Base-by-base conservation (phyloP, 2,888 invertebrate genomes). In the Lamellibrachia satsuma region DNA sequence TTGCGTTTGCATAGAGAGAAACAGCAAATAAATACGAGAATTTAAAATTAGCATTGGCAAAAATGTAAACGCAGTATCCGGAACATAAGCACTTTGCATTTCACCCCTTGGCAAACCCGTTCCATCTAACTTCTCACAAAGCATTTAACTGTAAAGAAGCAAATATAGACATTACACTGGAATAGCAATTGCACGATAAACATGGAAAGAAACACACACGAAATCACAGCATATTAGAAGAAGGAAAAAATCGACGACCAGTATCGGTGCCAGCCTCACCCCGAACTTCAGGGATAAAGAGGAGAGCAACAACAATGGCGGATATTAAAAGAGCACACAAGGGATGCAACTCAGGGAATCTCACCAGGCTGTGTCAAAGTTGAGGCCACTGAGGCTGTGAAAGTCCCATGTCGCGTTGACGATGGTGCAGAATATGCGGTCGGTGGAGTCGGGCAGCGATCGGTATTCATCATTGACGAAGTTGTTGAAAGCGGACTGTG, bases 391-490 rank as follows among this genome's bases (percentile, higher is more conserved):
- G 93, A 97, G 97, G 3, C 97, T 97, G 91, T 97, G 97, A 95
- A 98, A 98, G 92, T 97, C 97, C 98, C 98, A 98, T 75, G 97
- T 97, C 4, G 98, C 98, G 94, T 97, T 97, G 2, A 98, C 98
- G 11, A 98, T 97, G 0, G 98, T 98, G 96, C 98, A 98, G 95
- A 98, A 98, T 95, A 98, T 97, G 94, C 98, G 97, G 96, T 98
- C 98, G 91, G 97, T 97, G 90, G 97, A 97, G 96, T 98, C 98
- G 0, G 98, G 97, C 51, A 98, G 96, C 0, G 98, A 98, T 52
- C 98, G 97, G 96, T 97, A 98, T 95, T 98, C 98, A 95, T 98
- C 98, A 95, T 97, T 97, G 52, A 98, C 97, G 95, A 98, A 98
- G 96, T 98, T 98, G 3, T 97, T 97, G 95, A 98, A 98, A 0